A percentile compares a stretch with the other conserved stretches of the same genome.
Evolutionary conservation across 2,888 invertebrate genomes (phyloP).

Genomic region (Diarsia rubi): DNA sequence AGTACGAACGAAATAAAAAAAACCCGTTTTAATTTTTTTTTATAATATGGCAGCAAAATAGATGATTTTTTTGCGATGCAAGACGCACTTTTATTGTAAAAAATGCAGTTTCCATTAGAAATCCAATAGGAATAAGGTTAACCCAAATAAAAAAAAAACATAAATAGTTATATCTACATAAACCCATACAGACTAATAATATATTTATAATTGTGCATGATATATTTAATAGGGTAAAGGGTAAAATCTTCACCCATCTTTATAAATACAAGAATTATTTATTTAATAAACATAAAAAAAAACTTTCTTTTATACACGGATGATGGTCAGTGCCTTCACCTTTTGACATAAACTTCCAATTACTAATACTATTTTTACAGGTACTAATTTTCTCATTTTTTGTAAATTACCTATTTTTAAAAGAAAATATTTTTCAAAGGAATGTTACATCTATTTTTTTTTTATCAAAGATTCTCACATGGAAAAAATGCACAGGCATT

Average conservation of each 20-base stretch:
- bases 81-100: background rate
- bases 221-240: conserved; percentile 17
- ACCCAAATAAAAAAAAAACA: conserved; percentile 3
- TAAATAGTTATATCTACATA: conserved; percentile 36
- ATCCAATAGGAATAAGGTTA: conserved; percentile 19
- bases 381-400: conserved; percentile 24
- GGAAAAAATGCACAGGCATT: background rate
- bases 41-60: background rate
- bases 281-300: background rate
- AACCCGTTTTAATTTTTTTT: too few relatives aligned
- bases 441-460: background rate
- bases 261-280: background rate
- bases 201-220: conserved; percentile 54
- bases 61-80: background rate
- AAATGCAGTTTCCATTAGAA: background rate
- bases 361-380: conserved; percentile 47
- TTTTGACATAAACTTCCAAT: background rate
- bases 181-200: conserved; percentile 38
- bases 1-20: too few relatives aligned
- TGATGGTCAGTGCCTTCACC: background rate
- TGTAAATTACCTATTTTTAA: background rate
- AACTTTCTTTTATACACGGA: background rate
- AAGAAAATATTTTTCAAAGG: background rate
- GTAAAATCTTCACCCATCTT: background rate
- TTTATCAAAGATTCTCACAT: background rate